Conservation (phyloP, 2,888 invertebrate genomes). For the Microctonus hyperodae region DNA sequence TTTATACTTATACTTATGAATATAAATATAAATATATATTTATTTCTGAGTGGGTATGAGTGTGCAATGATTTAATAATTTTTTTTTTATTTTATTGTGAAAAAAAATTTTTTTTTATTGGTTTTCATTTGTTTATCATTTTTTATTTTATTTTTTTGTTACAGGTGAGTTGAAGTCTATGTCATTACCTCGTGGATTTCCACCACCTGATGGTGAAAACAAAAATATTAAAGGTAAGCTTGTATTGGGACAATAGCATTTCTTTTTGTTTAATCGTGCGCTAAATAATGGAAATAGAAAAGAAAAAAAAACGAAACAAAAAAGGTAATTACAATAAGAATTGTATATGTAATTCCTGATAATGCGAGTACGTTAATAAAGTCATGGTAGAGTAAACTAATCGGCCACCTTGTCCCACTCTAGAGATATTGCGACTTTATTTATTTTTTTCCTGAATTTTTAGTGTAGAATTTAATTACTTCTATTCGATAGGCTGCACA, state of each 20-base stretch:
- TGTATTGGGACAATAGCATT: not conserved
- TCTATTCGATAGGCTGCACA: not conserved
- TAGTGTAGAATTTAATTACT: not conserved
- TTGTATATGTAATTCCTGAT: not conserved
- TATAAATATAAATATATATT: too few species aligned
- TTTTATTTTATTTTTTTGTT: constrained; percentile 61
- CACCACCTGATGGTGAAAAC: constrained; percentile 46
- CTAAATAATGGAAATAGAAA: not conserved
- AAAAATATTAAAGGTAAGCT: constrained; percentile 52
- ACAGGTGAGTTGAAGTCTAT: constrained; percentile 69
- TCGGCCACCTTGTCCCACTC: not conserved
- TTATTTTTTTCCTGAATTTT: not conserved
- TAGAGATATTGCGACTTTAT: not conserved
- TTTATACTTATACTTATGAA: too few species aligned
- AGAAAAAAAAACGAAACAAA: not conserved
- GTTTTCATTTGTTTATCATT: not conserved
- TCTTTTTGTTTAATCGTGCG: constrained; percentile 7
- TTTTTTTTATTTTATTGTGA: too few species aligned
- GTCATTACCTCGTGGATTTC: constrained; percentile 62
- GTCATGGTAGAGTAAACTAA: not conserved
- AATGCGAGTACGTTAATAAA: not conserved
- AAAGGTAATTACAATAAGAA: not conserved
- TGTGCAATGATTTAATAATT: too few species aligned
- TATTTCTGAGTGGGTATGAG: too few species aligned
- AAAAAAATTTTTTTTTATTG: too few species aligned